Percentiles rank a stretch among this genome's conserved stretches.
phyloP scores from a whole-genome alignment of 35 echinoderm and acorn worm species.

The Lytechinus variegatus region DNA sequence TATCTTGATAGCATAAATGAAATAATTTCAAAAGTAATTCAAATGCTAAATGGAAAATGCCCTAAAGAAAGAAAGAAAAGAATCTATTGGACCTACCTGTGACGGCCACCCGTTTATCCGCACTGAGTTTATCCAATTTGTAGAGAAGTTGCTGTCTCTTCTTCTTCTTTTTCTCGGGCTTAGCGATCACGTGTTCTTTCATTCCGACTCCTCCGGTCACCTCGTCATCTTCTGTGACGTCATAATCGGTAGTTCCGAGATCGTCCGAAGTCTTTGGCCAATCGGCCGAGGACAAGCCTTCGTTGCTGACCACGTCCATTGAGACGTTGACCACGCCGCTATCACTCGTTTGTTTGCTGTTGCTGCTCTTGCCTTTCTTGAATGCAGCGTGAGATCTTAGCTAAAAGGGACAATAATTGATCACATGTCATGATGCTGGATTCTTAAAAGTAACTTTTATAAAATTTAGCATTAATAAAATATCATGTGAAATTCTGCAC shows the following conservation, averaged over 20 bases:
- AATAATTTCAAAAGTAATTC: neutral
- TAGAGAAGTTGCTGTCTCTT: neutral
- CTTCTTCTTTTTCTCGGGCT: slow-evolving; percentile 29
- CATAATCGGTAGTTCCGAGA: neutral
- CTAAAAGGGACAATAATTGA: neutral
- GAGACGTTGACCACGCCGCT: neutral
- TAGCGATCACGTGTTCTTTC: neutral
- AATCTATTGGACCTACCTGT: neutral
- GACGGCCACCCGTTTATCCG: slow-evolving; percentile 23
- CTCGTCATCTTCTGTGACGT: neutral
- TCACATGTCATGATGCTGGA: too few species aligned
- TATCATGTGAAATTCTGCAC: too few species aligned
- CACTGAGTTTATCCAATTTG: slow-evolving; percentile 10
- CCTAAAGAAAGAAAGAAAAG: too few species aligned
- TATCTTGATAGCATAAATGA: too few species aligned
- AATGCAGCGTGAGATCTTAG: neutral
- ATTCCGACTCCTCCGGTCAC: neutral
- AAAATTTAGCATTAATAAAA: too few species aligned
- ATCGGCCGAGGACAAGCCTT: neutral
- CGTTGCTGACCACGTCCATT: neutral
- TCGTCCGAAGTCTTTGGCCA: neutral
- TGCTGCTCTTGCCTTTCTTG: neutral
- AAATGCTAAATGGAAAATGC: too few species aligned
- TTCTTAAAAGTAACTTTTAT: too few species aligned
- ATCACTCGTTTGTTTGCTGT: neutral